Conservation (phyloP, 2,113 vertebrate species). For the Taxidea taxus region DNA sequence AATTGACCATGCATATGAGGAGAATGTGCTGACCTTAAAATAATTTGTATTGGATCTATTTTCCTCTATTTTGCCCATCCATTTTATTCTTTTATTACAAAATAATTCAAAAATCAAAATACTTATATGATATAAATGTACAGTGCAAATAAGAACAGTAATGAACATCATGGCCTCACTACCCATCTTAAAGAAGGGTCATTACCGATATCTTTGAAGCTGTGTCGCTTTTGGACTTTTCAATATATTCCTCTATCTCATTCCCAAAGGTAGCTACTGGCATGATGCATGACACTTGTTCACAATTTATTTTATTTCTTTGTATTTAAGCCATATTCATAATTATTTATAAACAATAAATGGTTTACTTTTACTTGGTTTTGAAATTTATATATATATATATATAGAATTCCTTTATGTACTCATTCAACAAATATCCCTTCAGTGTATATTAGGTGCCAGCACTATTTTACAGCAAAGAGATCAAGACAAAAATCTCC, state of each 20-base stretch:
- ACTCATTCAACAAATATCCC: background rate
- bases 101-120: background rate
- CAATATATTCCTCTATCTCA: background rate
- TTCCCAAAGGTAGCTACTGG: background rate
- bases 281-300: background rate
- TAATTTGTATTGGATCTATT: background rate
- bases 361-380: background rate
- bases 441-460: background rate
- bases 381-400: background rate
- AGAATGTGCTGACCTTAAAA: background rate
- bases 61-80: background rate
- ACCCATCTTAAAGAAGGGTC: background rate
- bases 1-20: background rate
- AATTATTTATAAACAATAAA: background rate
- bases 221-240: background rate
- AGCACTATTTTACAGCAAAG: background rate
- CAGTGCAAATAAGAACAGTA: background rate
- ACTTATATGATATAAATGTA: background rate
- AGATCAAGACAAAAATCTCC: background rate
- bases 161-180: background rate
- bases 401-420: background rate
- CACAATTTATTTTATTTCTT: background rate
- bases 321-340: background rate
- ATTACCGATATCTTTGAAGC: background rate
- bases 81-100: background rate